These are phyloP conservation scores for Ormyrus pomaceus DNA, from an alignment of 2,888 invertebrate genomes.

Conservation along the genomic window DNA sequence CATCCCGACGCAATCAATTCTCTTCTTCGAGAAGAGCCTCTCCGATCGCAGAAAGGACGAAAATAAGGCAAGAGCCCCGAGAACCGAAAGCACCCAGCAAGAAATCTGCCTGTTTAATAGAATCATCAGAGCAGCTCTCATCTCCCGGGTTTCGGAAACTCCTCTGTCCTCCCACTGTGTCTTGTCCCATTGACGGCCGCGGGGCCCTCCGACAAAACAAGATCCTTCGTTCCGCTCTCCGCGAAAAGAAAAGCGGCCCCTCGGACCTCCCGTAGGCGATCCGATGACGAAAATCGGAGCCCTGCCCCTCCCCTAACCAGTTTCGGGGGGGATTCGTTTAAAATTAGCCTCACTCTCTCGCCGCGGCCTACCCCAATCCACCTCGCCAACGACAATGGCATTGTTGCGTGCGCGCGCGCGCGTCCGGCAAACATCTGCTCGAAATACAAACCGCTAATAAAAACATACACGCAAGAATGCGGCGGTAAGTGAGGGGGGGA, in stretches of 20 bases:
- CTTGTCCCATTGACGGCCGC: conserved; percentile 5
- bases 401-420: too few species aligned
- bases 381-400: conserved; percentile 67
- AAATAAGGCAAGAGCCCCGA: too few species aligned
- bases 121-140: conserved; percentile 23
- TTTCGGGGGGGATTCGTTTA: conserved; percentile 44
- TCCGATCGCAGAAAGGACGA: too few species aligned
- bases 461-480: conserved; percentile 62
- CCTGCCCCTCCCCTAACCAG: conserved; percentile 14
- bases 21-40: too few species aligned
- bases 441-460: conserved; percentile 75
- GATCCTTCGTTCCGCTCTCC: conserved; percentile 35
- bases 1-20: too few species aligned
- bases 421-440: conserved; percentile 71
- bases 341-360: conserved; percentile 32
- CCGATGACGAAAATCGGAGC: conserved; percentile 45
- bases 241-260: conserved; percentile 11
- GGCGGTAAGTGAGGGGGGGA: conserved; percentile 42
- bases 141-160: conserved; percentile 4
- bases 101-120: neutral
- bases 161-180: conserved; percentile 25
- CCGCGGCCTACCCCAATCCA: conserved; percentile 66
- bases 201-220: conserved; percentile 14
- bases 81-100: too few species aligned
- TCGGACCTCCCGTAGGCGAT: conserved; percentile 45